Base-by-base conservation (phyloP, 1,140 invertebrate genomes). In the Cherax destructor region DNA sequence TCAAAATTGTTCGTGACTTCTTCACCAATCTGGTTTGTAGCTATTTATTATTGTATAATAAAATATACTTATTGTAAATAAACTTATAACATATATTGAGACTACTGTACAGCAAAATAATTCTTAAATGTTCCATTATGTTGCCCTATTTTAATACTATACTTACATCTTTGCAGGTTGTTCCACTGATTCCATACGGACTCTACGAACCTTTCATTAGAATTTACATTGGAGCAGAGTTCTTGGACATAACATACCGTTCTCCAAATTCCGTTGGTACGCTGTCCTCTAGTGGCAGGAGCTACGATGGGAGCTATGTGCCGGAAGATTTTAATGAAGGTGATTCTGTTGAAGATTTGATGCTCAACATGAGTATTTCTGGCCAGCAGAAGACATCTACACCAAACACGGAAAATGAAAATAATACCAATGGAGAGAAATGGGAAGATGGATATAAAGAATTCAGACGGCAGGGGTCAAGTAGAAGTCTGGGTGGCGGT, bases 1-100 rank as follows among this genome's bases (percentile, higher is more conserved):
- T 95, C 93, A 94, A 94, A 76, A 94, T 95, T 74, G 94, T 95
- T 72, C 94, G 94, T 83, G 95, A 95, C 91, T 95, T 95, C 92
- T 95, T 95, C 93, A 93, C 94, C 30, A 94, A 94, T 59, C 90
- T 95, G 83, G 93, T 93, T 61, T 47, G 50, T 65, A 83, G n/a
- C 11, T 83, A 11, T 61, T 56, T 65, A 13, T 56, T 56, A 9
- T 56, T 56, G 30, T 41, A 41, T 41, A 41, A 41, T 56, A 56
- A 56, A 9, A 56, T 56, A 56, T 85, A 10, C 30, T 24, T 21
- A 18, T 5, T 72, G 41, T 11, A n/a, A 41, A 56, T 56, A 5
- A 9, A 56, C 13, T 56, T 56, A 56, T 4, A 56, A 13, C 9
- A 56, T 6, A 56, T 41, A 13, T 6, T 56, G 52, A 56, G 52